These are phyloP conservation scores for Allobates femoralis DNA, from an alignment of 2,797 vertebrate species.

Conservation along the genomic window DNA sequence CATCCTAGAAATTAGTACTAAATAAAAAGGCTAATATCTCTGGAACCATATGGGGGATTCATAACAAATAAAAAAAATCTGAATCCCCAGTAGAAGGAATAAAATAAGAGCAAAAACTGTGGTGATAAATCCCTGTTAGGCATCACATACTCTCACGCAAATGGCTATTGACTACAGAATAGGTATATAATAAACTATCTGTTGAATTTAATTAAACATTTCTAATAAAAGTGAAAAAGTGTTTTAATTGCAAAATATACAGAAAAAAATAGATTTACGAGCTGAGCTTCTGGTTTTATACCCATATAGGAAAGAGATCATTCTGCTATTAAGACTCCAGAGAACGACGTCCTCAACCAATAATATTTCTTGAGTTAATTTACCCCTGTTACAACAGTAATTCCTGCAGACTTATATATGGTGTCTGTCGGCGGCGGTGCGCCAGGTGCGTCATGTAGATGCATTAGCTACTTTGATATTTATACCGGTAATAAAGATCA, in stretches of 20 bases:
- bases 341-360: neutral
- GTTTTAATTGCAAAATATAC: neutral
- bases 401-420: constrained; percentile 1
- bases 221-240: neutral
- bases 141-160: too few relatives aligned
- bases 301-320: neutral
- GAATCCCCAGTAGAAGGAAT: too few relatives aligned
- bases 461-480: constrained; percentile 42
- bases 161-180: too few relatives aligned
- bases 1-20: too few relatives aligned
- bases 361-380: constrained; percentile 29
- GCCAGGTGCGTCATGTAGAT: constrained; percentile 25
- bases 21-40: too few relatives aligned
- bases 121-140: too few relatives aligned
- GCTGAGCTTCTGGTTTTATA: neutral
- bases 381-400: constrained; percentile 7
- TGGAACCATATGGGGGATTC: too few relatives aligned
- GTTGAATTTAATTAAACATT: neutral
- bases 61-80: too few relatives aligned
- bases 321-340: neutral
- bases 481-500: constrained; percentile 51
- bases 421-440: neutral
- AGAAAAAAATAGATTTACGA: neutral
- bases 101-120: too few relatives aligned
- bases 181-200: neutral